Percentiles rank a stretch among this genome's conserved stretches.
These are phyloP conservation scores for Drosophila lacertosa DNA, from an alignment of 1,140 invertebrate genomes.

Conservation along the genomic window DNA sequence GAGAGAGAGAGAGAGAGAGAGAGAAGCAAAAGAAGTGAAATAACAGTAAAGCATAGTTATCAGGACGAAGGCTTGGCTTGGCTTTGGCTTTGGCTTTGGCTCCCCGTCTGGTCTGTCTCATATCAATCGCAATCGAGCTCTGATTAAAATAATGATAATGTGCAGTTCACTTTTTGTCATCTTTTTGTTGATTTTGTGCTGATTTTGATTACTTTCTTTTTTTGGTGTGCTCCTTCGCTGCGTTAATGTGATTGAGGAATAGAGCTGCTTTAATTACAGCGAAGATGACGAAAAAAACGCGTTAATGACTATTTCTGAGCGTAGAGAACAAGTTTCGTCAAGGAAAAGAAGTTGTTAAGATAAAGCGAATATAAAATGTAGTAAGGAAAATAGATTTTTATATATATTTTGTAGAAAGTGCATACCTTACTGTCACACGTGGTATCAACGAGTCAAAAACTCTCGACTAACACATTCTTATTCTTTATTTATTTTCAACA, in stretches of 20 bases:
- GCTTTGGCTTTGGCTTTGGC: background rate
- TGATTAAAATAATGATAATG: constrained; percentile 74
- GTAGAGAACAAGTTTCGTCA: background rate
- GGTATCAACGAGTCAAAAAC: background rate
- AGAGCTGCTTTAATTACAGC: constrained; percentile 56
- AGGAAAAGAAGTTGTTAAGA: too few relatives aligned
- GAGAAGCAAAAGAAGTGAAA: background rate
- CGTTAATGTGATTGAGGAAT: constrained; percentile 58
- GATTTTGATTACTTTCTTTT: constrained; percentile 41
- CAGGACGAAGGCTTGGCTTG: background rate
- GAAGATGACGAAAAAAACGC: background rate
- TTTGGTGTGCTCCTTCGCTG: constrained; percentile 31
- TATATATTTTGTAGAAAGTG: too few relatives aligned
- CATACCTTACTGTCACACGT: too few relatives aligned
- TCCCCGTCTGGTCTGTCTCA: constrained; percentile 30
- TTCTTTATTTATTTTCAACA: background rate
- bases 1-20: too few relatives aligned
- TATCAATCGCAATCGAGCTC: constrained; percentile 59
- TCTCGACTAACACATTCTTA: background rate
- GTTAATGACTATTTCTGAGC: constrained; percentile 37
- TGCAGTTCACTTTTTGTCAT: constrained; percentile 31
- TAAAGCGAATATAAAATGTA: too few relatives aligned
- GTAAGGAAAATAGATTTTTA: too few relatives aligned
- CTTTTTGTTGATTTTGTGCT: constrained; percentile 31
- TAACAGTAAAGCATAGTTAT: constrained; percentile 34